A percentile compares a stretch with the other conserved stretches of the same genome.
These are phyloP conservation scores for Actinemys pallida DNA, from an alignment of 2,113 vertebrate genomes.

Conservation along the genomic window DNA sequence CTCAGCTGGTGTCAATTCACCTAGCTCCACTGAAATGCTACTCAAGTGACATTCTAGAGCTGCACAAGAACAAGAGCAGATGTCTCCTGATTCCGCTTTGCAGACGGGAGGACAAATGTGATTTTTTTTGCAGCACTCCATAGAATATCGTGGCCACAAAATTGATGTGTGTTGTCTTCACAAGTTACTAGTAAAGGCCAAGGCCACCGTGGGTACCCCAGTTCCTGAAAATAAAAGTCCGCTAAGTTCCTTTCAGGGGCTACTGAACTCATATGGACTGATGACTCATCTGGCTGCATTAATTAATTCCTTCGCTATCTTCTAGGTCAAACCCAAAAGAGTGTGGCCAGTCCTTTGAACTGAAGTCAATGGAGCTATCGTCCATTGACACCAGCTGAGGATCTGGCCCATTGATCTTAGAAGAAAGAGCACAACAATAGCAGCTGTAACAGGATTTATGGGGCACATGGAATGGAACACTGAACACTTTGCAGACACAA, in stretches of 20 bases:
- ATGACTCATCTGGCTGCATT: neutral
- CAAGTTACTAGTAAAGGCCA: neutral
- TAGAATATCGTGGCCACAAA: neutral
- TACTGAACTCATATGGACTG: neutral
- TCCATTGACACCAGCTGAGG: neutral
- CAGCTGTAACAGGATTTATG: neutral
- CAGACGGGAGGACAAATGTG: neutral
- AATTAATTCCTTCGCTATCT: neutral
- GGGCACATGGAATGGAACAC: neutral
- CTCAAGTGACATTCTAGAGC: neutral
- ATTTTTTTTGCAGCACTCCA: neutral
- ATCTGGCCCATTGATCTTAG: accelerated
- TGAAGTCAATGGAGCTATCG: accelerated
- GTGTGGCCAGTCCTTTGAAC: neutral
- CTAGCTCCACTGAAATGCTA: neutral
- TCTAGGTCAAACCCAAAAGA: neutral
- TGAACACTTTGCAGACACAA: accelerated
- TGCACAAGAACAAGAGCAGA: conserved; percentile 47
- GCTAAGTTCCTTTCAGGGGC: neutral
- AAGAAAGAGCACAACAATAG: neutral
- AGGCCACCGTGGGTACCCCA: neutral
- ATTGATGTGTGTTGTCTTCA: neutral
- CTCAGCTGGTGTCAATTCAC: neutral
- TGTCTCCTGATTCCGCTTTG: accelerated
- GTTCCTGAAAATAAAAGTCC: conserved; percentile 16